A percentile compares a stretch with the other conserved stretches of the same genome.
Conservation (phyloP, 2,113 vertebrate genomes). For the Gnathonemus echidnorhynchus region DNA sequence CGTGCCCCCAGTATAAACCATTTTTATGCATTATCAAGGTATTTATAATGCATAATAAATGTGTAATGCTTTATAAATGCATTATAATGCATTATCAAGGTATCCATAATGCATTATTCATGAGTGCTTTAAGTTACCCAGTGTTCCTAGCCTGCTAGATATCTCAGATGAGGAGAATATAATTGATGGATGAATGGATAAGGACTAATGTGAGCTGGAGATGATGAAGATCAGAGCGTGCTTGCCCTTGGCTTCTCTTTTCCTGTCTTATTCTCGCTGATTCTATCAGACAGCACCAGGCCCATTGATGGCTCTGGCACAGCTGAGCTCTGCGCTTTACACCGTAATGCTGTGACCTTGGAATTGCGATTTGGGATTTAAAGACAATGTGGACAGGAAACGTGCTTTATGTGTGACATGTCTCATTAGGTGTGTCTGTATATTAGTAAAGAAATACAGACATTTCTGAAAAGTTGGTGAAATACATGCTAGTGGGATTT, state of each 20-base stretch:
- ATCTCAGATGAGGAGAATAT: conserved; percentile 37
- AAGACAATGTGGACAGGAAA: neutral
- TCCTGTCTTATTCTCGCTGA: neutral
- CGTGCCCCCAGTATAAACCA: neutral
- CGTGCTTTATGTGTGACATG: neutral
- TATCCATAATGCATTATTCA: neutral
- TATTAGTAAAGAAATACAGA: neutral
- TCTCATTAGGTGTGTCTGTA: neutral
- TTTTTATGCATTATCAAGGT: neutral
- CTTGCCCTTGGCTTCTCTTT: neutral
- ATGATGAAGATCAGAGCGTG: conserved; percentile 47
- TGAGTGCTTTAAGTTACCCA: neutral
- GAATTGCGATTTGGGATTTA: conserved; percentile 23
- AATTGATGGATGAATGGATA: conserved; percentile 48
- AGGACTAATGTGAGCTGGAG: conserved; percentile 29
- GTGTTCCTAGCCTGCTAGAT: conserved; percentile 33
- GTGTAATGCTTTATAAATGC: too few relatives aligned
- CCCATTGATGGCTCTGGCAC: neutral
- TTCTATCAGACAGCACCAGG: neutral
- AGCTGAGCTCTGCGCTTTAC: neutral
- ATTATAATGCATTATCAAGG: neutral
- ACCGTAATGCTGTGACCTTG: conserved; percentile 39
- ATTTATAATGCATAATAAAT: too few relatives aligned
- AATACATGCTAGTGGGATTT: neutral
- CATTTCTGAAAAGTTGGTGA: neutral